phyloP scores from a whole-genome alignment of 2,113 vertebrate genomes.

The Halichoerus grypus region DNA sequence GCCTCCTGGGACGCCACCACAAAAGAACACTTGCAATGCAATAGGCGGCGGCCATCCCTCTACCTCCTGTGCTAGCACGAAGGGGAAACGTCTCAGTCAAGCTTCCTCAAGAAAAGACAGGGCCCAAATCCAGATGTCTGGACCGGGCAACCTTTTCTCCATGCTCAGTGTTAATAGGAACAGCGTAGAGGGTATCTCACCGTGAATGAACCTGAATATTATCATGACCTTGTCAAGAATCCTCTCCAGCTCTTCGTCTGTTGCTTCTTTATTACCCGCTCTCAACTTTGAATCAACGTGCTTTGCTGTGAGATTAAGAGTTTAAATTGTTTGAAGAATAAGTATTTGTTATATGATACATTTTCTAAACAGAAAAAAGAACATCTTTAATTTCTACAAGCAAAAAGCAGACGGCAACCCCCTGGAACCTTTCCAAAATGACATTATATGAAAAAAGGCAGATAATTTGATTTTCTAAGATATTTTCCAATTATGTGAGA shows the following conservation, averaged over 20 bases:
- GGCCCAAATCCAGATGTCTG: not conserved
- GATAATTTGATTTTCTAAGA: not conserved
- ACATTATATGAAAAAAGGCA: not conserved
- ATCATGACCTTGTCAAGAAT: conserved; percentile 94
- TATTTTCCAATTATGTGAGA: not conserved
- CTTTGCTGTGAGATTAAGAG: conserved; percentile 86
- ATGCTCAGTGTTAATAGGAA: not conserved
- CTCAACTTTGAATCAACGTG: conserved; percentile 91
- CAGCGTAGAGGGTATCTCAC: conserved; percentile 80
- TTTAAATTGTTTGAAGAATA: not conserved
- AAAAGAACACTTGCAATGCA: not conserved
- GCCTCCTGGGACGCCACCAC: not conserved
- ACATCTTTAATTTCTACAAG: not conserved
- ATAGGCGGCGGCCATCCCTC: not conserved
- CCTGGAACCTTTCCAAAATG: not conserved
- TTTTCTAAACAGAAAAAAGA: not conserved
- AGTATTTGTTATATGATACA: not conserved
- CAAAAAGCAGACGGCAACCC: not conserved
- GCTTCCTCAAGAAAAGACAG: not conserved
- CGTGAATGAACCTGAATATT: conserved; percentile 92
- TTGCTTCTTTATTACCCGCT: conserved; percentile 92
- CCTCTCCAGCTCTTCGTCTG: conserved; percentile 92
- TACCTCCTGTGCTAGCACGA: not conserved
- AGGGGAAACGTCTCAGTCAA: not conserved
- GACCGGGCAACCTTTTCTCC: not conserved